phyloP scores from a whole-genome alignment of 2,113 vertebrate genomes.

The Trematomus loennbergii region DNA sequence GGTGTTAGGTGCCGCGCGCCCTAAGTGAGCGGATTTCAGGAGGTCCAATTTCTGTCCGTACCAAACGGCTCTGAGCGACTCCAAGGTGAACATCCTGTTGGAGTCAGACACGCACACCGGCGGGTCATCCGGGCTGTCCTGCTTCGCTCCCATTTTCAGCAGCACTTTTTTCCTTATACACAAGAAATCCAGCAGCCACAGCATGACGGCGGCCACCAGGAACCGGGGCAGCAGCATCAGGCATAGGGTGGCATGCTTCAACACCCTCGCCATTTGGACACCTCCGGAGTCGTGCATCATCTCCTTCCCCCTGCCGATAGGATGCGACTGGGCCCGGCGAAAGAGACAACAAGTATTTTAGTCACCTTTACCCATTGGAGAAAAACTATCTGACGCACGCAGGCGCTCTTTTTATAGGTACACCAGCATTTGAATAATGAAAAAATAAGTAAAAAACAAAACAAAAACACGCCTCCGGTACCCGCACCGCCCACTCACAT shows the following conservation, averaged over 20 bases:
- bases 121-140: conserved; percentile 89
- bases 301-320: conserved; percentile 58
- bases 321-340: conserved; percentile 75
- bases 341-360: conserved; percentile 61
- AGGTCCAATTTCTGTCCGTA: conserved; percentile 97
- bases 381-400: conserved; percentile 83
- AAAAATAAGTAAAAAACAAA: conserved; percentile 80
- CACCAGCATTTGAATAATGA: conserved; percentile 88
- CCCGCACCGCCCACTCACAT: conserved; percentile 94
- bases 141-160: conserved; percentile 82
- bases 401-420: conserved; percentile 92
- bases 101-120: conserved; percentile 96
- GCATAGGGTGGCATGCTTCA: conserved; percentile 92
- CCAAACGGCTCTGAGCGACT: conserved; percentile 97
- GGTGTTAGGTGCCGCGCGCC: conserved; percentile 92
- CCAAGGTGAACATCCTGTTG: conserved; percentile 95
- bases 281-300: conserved; percentile 91
- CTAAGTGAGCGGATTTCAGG: conserved; percentile 94
- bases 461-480: conserved; percentile 90
- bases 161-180: conserved; percentile 94
- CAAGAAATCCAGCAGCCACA: conserved; percentile 97
- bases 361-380: conserved; percentile 81
- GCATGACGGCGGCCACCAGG: conserved; percentile 93
- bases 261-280: conserved; percentile 88
- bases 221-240: conserved; percentile 96